phyloP scores from a whole-genome alignment of 1,140 invertebrate genomes.

The Eueides isabella region DNA sequence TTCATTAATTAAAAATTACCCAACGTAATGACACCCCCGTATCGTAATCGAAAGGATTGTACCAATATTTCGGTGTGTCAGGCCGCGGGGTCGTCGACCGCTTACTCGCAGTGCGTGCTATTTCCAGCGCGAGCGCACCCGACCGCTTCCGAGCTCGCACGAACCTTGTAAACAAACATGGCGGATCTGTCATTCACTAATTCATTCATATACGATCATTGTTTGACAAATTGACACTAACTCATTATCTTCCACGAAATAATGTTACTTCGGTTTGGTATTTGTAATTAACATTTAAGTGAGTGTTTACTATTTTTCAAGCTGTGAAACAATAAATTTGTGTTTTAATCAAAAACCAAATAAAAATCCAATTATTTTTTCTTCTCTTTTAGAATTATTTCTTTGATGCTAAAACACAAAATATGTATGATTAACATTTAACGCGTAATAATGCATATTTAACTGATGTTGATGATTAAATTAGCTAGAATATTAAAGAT shows the following conservation, averaged over 20 bases:
- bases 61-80: conserved; percentile 75
- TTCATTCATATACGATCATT: conserved; percentile 77
- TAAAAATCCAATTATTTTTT: background rate
- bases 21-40: conserved; percentile 22
- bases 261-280: conserved; percentile 16
- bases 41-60: conserved; percentile 38
- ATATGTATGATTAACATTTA: background rate
- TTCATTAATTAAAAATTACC: conserved; percentile 13
- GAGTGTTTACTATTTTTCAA: background rate
- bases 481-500: background rate
- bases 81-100: conserved; percentile 75
- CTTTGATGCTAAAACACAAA: background rate
- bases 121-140: conserved; percentile 70
- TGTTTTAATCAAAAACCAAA: background rate
- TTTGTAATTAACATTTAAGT: background rate
- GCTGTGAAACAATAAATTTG: background rate
- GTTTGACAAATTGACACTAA: conserved; percentile 70
- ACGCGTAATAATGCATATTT: background rate
- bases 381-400: background rate
- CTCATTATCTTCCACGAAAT: conserved; percentile 51
- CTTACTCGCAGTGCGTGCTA: conserved; percentile 70
- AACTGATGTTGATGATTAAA: background rate
- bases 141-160: conserved; percentile 61
- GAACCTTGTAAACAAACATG: conserved; percentile 78
- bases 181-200: conserved; percentile 79